Evolutionary conservation across 2,888 invertebrate species (phyloP), one percentile per base, ranked within the genome.

Genomic region (Pollenia amentaria): DNA sequence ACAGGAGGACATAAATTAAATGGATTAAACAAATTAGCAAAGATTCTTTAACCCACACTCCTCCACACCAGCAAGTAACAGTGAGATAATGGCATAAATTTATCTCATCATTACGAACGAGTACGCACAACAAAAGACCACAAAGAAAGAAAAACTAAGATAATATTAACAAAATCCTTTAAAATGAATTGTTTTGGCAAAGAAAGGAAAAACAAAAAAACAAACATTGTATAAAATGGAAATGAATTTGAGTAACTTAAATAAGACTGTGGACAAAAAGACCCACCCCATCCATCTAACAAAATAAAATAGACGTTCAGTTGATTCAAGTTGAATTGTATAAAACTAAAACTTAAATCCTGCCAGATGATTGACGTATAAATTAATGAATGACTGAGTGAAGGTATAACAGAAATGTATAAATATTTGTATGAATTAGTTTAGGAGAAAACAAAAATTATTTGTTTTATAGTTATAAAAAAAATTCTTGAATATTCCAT

Each of bases 1-100:
- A 84, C 48, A 69, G 48, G 77, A 84, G 64, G 76, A 83, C 72
- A 87, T 87, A 87, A 87, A 87, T 80, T 84, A 77, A 87, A 84
- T 77, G 76, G 84, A 77, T 87, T 80, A 84, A 80, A 84, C 72
- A 84, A 84, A 84, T 87, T 84, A 84, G 87, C 67, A 80, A 81
- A 87, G 65, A 72, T 87, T 82, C 51, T 64, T 65, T 51, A 21
- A 53, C 42, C 38, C 57, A 67, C 67, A 67, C 42, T 60, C 14
- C 65, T 29, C 29, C 67, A 40, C 51, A 48, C n/a, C 18, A 55
- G 51, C 51, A 53, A 55, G 9, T 62, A 78, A 65, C 11, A 29
- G 46, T 48, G 10, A 69, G 73, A 67, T 12, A 38, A 75, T 53
- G 62, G 10, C 48, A 70, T 55, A 62, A 46, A 48, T 62, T 29